Conservation (phyloP, 2,113 vertebrate genomes). For the Nymphicus hollandicus region DNA sequence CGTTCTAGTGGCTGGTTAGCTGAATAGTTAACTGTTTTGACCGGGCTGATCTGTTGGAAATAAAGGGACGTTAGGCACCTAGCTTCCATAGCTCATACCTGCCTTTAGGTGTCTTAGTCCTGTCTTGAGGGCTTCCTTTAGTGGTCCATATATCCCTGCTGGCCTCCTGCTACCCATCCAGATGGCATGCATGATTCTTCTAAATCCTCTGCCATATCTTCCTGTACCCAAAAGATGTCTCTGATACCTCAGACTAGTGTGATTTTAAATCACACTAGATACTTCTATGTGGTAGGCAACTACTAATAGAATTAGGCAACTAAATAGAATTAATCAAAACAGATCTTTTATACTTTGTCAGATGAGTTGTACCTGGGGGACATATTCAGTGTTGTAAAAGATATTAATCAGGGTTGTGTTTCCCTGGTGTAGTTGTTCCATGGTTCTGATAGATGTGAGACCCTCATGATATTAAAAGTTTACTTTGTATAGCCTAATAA, state of each 20-base stretch:
- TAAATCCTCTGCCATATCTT: neutral
- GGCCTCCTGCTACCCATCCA: neutral
- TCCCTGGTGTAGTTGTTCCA: neutral
- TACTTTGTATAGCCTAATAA: neutral
- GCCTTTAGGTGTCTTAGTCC: neutral
- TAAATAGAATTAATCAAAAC: neutral
- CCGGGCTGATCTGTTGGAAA: neutral
- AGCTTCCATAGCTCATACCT: neutral
- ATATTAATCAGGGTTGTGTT: neutral
- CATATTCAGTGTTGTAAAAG: neutral
- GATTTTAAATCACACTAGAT: neutral
- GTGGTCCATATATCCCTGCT: neutral
- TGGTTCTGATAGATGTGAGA: neutral
- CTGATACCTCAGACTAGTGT: neutral
- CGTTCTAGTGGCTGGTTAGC: neutral
- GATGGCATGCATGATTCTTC: neutral
- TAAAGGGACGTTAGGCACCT: neutral
- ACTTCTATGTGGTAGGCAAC: neutral
- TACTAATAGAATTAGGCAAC: neutral
- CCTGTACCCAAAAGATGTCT: neutral
- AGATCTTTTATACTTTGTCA: neutral
- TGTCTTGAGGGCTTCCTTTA: neutral
- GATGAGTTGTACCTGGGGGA: neutral
- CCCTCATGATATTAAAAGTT: neutral
- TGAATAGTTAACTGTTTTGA: neutral